Base-by-base conservation (phyloP, 2,797 vertebrate genomes). In the Sebastes diploproa region DNA sequence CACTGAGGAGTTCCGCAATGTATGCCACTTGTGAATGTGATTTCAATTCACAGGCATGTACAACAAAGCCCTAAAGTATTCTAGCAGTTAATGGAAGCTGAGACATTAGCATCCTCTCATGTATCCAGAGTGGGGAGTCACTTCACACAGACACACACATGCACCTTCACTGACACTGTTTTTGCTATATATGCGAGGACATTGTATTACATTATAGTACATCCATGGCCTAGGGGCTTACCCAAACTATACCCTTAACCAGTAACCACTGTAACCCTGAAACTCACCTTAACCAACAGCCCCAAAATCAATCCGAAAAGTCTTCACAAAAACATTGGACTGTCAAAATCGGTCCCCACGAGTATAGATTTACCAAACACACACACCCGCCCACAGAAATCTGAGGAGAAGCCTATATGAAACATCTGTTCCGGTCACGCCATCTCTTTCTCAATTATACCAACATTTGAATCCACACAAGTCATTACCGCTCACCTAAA, bases 371-470 rank as follows among this genome's bases (percentile, higher is more conserved):
- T 20, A 64, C 42, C 30, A 30, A 93, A 95, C 46, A 68, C 64
- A 42, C 38, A 27, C 62, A 52, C 10, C 32, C 1, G 10, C 34
- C 64, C 20, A 27, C 34, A 79, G 61, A 71, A 14, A 42, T 77
- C 95, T 94, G 93, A 95, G 94, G 86, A 89, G 0, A 38, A 94
- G 94, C 94, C 92, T 92, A 91, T 95, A 94, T 94, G 94, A 95
- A 95, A 94, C 95, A 97, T 97, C 95, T 96, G 96, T 96, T 97
- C 91, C 94, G 95, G 95, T 97, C 96, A 96, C 91, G 95, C 92
- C 93, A 94, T 91, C 94, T 95, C 89, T 93, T 94, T 95, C 94
- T 96, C 95, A 91, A 96, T 96, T 96, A 95, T 90, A 93, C 90
- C 92, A 77, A 65, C 88, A 91, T 96, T 96, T 95, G 95, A 96